Conservation (phyloP, 2,888 invertebrate species). For the Amiota minor region DNA sequence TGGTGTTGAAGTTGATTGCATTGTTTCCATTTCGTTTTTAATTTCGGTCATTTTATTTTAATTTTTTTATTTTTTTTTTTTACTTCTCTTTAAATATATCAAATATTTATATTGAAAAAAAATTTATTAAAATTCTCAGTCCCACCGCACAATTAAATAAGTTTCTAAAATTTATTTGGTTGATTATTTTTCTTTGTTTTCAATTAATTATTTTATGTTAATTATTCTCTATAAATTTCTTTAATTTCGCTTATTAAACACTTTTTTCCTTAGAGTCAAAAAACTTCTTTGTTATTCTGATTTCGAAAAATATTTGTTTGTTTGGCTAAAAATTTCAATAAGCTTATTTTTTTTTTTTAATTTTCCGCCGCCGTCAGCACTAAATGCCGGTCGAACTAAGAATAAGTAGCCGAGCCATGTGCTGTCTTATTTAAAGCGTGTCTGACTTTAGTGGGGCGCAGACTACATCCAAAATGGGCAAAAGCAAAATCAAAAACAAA, state of each 20-base stretch:
- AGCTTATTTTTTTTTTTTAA: background rate
- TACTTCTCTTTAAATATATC: no score
- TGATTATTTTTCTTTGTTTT: background rate
- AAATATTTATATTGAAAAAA: no score
- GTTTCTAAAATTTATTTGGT: conserved; percentile 39
- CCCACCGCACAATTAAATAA: no score
- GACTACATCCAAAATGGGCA: background rate
- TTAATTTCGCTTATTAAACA: conserved; percentile 6
- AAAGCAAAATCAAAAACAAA: conserved; percentile 35
- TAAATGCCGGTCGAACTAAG: conserved; percentile 66
- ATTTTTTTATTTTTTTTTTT: background rate
- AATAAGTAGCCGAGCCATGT: conserved; percentile 60
- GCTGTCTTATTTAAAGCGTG: conserved; percentile 58
- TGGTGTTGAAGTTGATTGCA: conserved; percentile 22
- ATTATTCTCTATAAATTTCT: background rate
- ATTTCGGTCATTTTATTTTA: conserved; percentile 7
- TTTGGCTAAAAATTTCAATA: background rate
- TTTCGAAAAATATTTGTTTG: conserved; percentile 18
- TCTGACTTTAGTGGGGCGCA: conserved; percentile 32
- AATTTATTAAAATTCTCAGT: no score
- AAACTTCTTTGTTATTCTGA: background rate
- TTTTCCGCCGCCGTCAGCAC: conserved; percentile 48
- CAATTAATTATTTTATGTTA: conserved; percentile 43
- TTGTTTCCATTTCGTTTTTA: conserved; percentile 21
- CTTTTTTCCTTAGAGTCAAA: background rate